Evolutionary conservation across 1,140 invertebrate genomes (phyloP).

Genomic region (Lineus longissimus): DNA sequence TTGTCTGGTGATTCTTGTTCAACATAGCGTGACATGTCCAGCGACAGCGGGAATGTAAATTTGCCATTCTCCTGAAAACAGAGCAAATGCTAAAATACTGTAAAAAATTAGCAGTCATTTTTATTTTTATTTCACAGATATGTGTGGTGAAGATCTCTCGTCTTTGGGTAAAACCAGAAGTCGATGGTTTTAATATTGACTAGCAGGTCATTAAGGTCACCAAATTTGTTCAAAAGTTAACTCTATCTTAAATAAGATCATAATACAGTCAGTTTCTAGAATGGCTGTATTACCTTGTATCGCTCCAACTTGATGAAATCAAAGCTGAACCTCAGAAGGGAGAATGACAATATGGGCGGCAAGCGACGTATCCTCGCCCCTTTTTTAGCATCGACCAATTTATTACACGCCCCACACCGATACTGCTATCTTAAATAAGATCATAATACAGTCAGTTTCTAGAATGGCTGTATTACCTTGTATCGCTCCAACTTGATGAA

Average conservation of each 20-base stretch:
- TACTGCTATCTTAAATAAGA: constrained; percentile 45
- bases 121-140: no score
- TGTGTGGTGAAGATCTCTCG: no score
- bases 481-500: constrained; percentile 40
- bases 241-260: constrained; percentile 35
- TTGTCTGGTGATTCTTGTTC: constrained; percentile 25
- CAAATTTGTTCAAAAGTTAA: no score
- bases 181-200: no score
- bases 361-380: constrained; percentile 42
- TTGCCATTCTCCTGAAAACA: constrained; percentile 38
- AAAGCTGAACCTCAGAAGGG: constrained; percentile 48
- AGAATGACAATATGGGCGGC: constrained; percentile 48
- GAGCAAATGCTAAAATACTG: constrained; percentile 9
- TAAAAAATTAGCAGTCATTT: no score
- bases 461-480: no score
- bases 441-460: constrained; percentile 4
- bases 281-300: constrained; percentile 46
- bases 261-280: no score
- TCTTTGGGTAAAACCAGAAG: no score
- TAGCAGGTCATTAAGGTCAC: no score
- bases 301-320: constrained; percentile 42
- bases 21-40: constrained; percentile 43
- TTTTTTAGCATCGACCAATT: constrained; percentile 48
- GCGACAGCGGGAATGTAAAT: constrained; percentile 41
- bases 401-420: constrained; percentile 40